phyloP scores from a whole-genome alignment of 2,113 vertebrate genomes.

The Amphiprion percula region DNA sequence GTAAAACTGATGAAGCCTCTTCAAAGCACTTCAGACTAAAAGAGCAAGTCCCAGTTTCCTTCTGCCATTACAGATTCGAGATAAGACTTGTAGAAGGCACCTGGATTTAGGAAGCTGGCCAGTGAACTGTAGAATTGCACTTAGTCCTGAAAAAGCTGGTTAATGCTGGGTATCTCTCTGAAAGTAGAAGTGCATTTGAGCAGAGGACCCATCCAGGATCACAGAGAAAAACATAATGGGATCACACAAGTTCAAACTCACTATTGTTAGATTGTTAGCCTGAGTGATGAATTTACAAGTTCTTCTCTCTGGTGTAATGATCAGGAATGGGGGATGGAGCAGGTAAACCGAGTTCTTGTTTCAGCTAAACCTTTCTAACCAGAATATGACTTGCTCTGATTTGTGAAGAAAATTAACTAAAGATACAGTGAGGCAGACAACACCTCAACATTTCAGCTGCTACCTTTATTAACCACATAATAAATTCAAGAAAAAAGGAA shows the following conservation, averaged over 20 bases:
- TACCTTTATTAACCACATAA: no score
- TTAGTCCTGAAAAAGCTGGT: background rate
- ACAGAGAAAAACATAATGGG: no score
- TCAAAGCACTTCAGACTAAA: background rate
- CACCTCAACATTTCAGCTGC: no score
- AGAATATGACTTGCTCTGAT: no score
- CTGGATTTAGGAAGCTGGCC: background rate
- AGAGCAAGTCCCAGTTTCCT: background rate
- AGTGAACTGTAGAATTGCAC: background rate
- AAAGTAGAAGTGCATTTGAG: background rate
- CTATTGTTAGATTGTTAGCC: background rate
- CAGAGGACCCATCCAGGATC: constrained; percentile 1
- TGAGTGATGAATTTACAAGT: background rate
- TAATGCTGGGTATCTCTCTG: no score
- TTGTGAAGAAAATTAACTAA: no score
- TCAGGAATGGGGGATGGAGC: background rate
- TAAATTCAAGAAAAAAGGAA: no score
- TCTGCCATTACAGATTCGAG: background rate
- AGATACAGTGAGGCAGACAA: no score
- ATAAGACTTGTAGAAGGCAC: background rate
- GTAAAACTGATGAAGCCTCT: background rate
- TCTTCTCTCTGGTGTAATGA: constrained; percentile 1
- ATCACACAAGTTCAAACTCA: constrained; percentile 8
- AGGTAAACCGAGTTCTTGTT: background rate
- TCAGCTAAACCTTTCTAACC: no score